These are phyloP conservation scores for Nemopilema nomurai DNA, from an alignment of 30 jellyfish, hydroid and myxozoan genomes.

Conservation along the genomic window DNA sequence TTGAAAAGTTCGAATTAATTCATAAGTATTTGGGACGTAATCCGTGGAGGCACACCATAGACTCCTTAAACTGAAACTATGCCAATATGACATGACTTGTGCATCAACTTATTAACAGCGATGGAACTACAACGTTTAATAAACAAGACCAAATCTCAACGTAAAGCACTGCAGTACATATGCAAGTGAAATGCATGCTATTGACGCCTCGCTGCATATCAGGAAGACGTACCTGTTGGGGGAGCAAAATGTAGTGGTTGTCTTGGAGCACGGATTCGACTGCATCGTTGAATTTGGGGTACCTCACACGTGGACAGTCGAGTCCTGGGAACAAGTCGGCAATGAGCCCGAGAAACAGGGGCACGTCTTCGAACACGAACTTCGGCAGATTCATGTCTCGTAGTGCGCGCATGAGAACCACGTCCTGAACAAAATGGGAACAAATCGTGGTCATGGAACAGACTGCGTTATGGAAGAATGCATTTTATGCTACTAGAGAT, in stretches of 20 bases:
- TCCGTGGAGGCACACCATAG: too few species aligned
- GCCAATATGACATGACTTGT: too few species aligned
- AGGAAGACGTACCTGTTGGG: slow-evolving; percentile 89
- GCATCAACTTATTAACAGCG: too few species aligned
- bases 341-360: slow-evolving; percentile 92
- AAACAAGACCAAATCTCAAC: too few species aligned
- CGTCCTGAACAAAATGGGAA: slow-evolving; percentile 66
- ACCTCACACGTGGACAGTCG: slow-evolving; percentile 98
- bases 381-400: slow-evolving; percentile 99
- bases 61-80: too few species aligned
- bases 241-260: slow-evolving; percentile 65
- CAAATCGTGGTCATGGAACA: neutral
- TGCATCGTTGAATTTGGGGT: slow-evolving; percentile 86
- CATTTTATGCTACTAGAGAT: neutral
- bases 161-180: too few species aligned
- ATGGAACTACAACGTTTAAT: too few species aligned
- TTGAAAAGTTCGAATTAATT: too few species aligned
- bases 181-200: too few species aligned
- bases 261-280: slow-evolving; percentile 78
- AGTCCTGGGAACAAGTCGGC: slow-evolving; percentile 98
- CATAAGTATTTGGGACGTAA: too few species aligned
- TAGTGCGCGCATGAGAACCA: slow-evolving; percentile 95
- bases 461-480: neutral
- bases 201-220: too few species aligned
- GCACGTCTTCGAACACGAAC: slow-evolving; percentile 96